Evolutionary conservation across 2,113 vertebrate genomes (phyloP).

Genomic region (Phalacrocorax carbo): DNA sequence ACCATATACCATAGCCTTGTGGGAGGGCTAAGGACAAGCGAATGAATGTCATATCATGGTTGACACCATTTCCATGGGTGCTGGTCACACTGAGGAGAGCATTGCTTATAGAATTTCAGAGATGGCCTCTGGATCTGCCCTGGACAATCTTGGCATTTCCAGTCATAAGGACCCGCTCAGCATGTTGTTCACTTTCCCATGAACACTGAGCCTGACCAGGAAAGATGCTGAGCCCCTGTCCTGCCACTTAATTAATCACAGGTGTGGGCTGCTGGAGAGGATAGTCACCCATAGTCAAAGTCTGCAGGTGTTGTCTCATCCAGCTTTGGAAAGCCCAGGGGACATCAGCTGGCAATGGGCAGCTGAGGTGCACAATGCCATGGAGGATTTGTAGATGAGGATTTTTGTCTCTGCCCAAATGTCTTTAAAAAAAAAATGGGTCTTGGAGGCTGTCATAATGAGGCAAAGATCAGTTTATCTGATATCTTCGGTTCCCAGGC

Average conservation of each 20-base stretch:
- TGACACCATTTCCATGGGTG: neutral
- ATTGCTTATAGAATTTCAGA: neutral
- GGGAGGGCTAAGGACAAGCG: neutral
- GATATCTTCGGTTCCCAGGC: neutral
- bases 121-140: neutral
- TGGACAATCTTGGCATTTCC: neutral
- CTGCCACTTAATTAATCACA: neutral
- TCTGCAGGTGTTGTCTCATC: neutral
- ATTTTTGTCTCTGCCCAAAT: neutral
- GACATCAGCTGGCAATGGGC: neutral
- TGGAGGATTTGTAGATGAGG: neutral
- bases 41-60: neutral
- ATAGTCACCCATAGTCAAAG: neutral
- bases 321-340: neutral
- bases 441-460: neutral
- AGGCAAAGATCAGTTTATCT: neutral
- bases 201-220: neutral
- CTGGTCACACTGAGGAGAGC: neutral
- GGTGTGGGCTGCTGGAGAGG: neutral
- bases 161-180: neutral
- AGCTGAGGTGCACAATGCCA: neutral
- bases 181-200: neutral
- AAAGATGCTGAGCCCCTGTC: neutral
- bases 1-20: neutral
- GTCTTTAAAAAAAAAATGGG: neutral